Conservation (phyloP, 2,888 invertebrate genomes). For the Pseudococcus jackbeardsleyi region DNA sequence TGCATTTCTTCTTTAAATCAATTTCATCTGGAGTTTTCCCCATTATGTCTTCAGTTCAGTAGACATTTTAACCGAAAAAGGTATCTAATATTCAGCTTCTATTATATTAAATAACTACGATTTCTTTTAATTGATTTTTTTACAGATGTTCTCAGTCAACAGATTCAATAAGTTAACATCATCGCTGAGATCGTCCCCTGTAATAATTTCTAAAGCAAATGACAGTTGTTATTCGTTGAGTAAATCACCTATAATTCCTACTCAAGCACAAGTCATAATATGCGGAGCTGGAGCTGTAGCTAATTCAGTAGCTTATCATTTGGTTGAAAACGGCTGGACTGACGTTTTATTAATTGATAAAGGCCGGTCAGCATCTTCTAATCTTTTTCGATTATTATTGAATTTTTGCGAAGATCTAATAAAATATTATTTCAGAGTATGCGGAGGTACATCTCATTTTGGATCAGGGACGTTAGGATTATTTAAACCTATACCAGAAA, state of each 20-base stretch:
- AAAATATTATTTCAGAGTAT: slow-evolving; percentile 63
- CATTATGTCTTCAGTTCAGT: neutral
- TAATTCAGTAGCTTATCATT: slow-evolving; percentile 82
- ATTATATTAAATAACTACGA: neutral
- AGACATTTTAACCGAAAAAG: neutral
- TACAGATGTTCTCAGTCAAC: slow-evolving; percentile 32
- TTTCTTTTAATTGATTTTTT: neutral
- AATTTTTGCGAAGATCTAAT: neutral
- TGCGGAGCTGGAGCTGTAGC: slow-evolving; percentile 81
- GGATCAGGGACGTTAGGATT: slow-evolving; percentile 76
- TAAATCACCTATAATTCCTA: slow-evolving; percentile 68
- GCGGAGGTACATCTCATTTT: slow-evolving; percentile 75
- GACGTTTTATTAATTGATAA: slow-evolving; percentile 81
- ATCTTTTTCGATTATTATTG: neutral
- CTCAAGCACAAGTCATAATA: slow-evolving; percentile 74
- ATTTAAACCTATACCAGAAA: slow-evolving; percentile 75
- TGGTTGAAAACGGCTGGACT: slow-evolving; percentile 78
- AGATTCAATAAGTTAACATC: neutral
- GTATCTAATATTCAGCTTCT: neutral
- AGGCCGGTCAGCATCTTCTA: slow-evolving; percentile 71
- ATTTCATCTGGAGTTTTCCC: neutral
- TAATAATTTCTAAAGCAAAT: slow-evolving; percentile 29
- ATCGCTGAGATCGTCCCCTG: neutral
- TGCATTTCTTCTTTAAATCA: neutral
- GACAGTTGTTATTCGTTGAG: slow-evolving; percentile 14